Base-by-base conservation (phyloP, 1,140 invertebrate species). In the Leptestheria dahalacensis region DNA sequence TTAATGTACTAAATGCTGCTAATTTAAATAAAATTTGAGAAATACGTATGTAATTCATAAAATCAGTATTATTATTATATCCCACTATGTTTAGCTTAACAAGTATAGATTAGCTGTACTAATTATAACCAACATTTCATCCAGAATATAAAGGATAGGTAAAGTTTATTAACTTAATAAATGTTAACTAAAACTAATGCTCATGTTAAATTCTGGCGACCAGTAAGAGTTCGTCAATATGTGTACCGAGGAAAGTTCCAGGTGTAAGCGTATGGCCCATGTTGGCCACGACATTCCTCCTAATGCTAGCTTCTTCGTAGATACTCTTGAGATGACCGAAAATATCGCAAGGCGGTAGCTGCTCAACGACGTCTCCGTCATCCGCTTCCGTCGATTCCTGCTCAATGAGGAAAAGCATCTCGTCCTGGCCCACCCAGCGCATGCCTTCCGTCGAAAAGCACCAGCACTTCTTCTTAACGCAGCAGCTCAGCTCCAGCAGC, bases 351-450 rank as follows among this genome's bases (percentile, higher is more conserved):
- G 88, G 88, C 60, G 87, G 75, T 26, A 60, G 33, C 24, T 51
- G 3, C 18, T 60, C 58, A 26, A n/a, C n/a, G n/a, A n/a, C n/a
- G 0, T 52, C 29, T 50, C 49, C 26, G 1, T 15, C 50, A 26
- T 3, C 28, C 9, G 25, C 28, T n/a, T 55, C 26, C 23, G 71
- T 70, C 0, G 82, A 78, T 10, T 82, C 68, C n/a, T 77, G 77
- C 71, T 91, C 87, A 10, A 93, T 71, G 28, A 91, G 66, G 61
- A 91, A 79, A 57, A 91, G 79, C 20, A 92, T 72, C 75, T 93
- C 90, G 70, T 91, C 88, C 68, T 91, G 88, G 15, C 86, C 87
- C 25, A 91, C 85, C 58, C 83, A 83, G 53, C 82, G 81, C 66
- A 93, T 72, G 21, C 89, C 89, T 64, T 80, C 77, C 0, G 85